Conservation (phyloP, 92 coral and sea anemone genomes). For the Micromussa lordhowensis region DNA sequence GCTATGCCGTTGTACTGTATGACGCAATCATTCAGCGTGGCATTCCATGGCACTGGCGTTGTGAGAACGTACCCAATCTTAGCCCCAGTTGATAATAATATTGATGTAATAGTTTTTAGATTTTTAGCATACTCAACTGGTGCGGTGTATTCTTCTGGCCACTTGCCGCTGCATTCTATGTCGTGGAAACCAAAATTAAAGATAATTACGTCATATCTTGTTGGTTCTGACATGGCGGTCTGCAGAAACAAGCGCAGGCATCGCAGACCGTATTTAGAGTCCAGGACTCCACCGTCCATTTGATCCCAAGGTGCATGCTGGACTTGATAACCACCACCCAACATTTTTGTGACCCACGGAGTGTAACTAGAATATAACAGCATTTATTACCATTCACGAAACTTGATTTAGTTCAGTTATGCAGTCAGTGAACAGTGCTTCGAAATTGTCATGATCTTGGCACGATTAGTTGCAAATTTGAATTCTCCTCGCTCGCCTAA, state of each 20-base stretch:
- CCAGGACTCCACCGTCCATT: conserved; percentile 86
- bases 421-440: background rate
- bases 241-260: conserved; percentile 69
- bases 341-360: conserved; percentile 44
- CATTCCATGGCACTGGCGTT: conserved; percentile 73
- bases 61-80: conserved; percentile 70
- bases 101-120: conserved; percentile 43
- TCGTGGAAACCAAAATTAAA: conserved; percentile 92
- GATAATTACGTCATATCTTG: conserved; percentile 73
- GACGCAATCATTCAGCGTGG: conserved; percentile 55
- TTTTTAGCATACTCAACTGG: conserved; percentile 59
- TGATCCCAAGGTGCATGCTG: conserved; percentile 89
- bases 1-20: conserved; percentile 72
- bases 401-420: too few relatives aligned
- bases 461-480: too few relatives aligned
- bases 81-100: conserved; percentile 59
- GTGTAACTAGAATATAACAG: conserved; percentile 55
- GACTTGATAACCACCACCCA: conserved; percentile 66
- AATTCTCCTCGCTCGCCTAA: too few relatives aligned
- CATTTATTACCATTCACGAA: background rate
- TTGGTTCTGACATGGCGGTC: conserved; percentile 49
- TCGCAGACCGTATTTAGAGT: conserved; percentile 78
- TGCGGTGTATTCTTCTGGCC: conserved; percentile 73
- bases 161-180: conserved; percentile 51
- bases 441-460: too few relatives aligned